Conservation (phyloP, 2,888 invertebrate genomes). For the Lochmaea capreae region DNA sequence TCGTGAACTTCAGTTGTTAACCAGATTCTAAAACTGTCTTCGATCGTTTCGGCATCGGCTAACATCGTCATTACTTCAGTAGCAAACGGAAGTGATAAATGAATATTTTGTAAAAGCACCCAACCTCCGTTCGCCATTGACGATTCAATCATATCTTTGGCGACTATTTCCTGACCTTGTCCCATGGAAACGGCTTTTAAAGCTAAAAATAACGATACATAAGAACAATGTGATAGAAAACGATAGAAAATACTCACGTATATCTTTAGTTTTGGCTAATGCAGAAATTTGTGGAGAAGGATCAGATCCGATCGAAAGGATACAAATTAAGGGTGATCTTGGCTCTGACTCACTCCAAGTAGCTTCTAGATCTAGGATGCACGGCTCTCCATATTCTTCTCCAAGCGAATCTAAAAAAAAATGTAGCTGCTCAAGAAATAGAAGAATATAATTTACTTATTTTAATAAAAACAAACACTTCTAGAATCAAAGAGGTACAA, state of each 20-base stretch:
- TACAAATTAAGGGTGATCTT: conserved; percentile 89
- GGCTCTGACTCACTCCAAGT: conserved; percentile 93
- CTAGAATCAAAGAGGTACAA: too few relatives aligned
- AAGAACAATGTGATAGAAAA: background rate
- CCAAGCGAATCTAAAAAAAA: conserved; percentile 79
- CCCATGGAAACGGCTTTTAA: conserved; percentile 95
- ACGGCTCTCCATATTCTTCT: conserved; percentile 89
- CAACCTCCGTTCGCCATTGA: conserved; percentile 79
- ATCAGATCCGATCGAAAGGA: conserved; percentile 95
- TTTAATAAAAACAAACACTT: too few relatives aligned
- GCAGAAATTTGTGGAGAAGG: conserved; percentile 93
- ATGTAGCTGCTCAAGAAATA: too few relatives aligned
- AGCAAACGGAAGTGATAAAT: conserved; percentile 94
- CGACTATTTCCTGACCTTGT: conserved; percentile 87
- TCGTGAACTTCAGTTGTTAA: conserved; percentile 94
- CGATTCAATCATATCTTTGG: conserved; percentile 63
- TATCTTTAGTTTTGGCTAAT: conserved; percentile 87
- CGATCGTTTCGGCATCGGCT: conserved; percentile 84
- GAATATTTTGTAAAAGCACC: conserved; percentile 96
- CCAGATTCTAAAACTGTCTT: conserved; percentile 87
- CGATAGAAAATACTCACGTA: conserved; percentile 71
- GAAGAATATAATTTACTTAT: too few relatives aligned
- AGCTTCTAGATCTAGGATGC: conserved; percentile 89
- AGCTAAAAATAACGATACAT: conserved; percentile 65
- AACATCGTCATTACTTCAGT: conserved; percentile 91